phyloP scores from a whole-genome alignment of 2,888 invertebrate species.

The Drosophila paracracens region DNA sequence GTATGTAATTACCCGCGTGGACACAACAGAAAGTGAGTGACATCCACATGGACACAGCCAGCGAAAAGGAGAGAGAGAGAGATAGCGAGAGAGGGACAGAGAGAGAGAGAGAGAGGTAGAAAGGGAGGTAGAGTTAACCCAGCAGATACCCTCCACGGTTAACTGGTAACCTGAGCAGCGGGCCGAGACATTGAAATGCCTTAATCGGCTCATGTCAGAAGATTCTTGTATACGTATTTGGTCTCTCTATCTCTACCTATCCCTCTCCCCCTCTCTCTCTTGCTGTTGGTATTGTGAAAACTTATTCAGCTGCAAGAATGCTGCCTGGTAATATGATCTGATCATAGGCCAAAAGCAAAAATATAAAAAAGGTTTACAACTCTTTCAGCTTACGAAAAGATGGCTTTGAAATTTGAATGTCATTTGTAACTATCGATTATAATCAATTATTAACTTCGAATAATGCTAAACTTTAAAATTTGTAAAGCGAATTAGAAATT shows the following conservation, averaged over 20 bases:
- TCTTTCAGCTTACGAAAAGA: conserved; percentile 43
- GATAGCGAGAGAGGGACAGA: neutral
- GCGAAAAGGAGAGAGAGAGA: neutral
- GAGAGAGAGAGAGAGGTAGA: neutral
- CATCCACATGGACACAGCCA: conserved; percentile 5
- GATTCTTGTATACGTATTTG: conserved; percentile 42
- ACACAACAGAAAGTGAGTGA: conserved; percentile 48
- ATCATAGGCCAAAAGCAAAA: conserved; percentile 49
- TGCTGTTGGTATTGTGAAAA: conserved; percentile 42
- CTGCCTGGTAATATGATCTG: conserved; percentile 65
- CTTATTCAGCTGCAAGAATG: conserved; percentile 73
- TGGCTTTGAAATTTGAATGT: conserved; percentile 33
- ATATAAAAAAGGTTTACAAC: conserved; percentile 36
- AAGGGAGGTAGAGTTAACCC: conserved; percentile 16
- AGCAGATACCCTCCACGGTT: conserved; percentile 15
- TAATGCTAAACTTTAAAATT: neutral
- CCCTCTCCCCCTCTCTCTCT: rapidly evolving
- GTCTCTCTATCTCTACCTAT: neutral
- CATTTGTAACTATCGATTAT: conserved; percentile 9
- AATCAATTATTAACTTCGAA: conserved; percentile 4
- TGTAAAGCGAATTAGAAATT: neutral
- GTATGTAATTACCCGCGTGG: conserved; percentile 81
- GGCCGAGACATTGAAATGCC: conserved; percentile 80
- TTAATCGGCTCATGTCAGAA: conserved; percentile 85
- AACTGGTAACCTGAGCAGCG: conserved; percentile 74